Base-by-base conservation (phyloP, 2,113 vertebrate species). In the Trematocara variabile region DNA sequence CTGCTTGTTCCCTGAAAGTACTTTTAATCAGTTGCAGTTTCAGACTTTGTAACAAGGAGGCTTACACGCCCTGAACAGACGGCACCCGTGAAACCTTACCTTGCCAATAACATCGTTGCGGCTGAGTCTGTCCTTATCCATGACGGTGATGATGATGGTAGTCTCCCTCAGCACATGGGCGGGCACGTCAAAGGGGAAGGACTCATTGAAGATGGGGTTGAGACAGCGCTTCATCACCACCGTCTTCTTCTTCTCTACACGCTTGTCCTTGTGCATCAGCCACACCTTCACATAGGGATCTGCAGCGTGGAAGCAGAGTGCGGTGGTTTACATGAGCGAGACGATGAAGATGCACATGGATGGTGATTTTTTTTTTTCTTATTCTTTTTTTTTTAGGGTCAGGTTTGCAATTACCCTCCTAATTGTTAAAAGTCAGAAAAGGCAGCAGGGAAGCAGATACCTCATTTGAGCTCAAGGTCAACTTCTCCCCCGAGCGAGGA, bases 241-340 rank as follows among this genome's bases (percentile, higher is more conserved):
- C 0, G 99, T 99, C 97, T 99, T 99, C 95, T 99, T 99, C 96
- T 99, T 99, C 94, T 99, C 99, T 48, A 99, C 97, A 13, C 98
- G 96, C 93, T 98, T 99, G 95, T 99, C 99, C 94, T 99, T 99
- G 95, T 99, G 98, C 99, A 99, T 99, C 91, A 99, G 96, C 98
- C 99, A 99, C 93, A 99, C 97, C 94, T 99, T 99, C 90, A 99
- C 99, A 1, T 99, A 99, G 73, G 99, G 99, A 91, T 99, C 99
- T 99, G 92, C 44, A 83, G 16, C 6, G 11, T 55, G 85, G 79
- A 89, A 16, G n/a, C 39, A 85, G 9, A 41, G 48, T 68, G 55
- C 80, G 34, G 83, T 18, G 16, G 73, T 89, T 93, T 89, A 73
- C 75, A 81, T 50, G n/a, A 63, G 60, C 33, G n/a, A 37, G 7